Base-by-base conservation (phyloP, 2,113 vertebrate genomes). In the Neogobius melanostomus region DNA sequence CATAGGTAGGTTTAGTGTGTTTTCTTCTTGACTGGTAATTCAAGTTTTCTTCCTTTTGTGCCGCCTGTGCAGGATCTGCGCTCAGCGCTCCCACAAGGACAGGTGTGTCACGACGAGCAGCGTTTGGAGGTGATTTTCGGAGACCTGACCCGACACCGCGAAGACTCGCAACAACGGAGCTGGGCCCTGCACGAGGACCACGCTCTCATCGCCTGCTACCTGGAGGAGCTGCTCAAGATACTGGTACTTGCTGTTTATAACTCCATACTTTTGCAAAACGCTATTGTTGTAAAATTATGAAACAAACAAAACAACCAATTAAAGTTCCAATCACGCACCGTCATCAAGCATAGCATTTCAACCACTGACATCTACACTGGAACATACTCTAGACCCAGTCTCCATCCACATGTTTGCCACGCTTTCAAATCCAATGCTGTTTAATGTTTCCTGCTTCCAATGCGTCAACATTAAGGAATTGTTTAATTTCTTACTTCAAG, bases 161-260 rank as follows among this genome's bases (percentile, higher is more conserved):
- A 98, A 0, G 98, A 99, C 1, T 94, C 98, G 2, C 97, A 99
- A 91, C 98, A 99, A 90, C 95, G 97, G 8, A 98, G 98, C 91
- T 93, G 93, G 93, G 93, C 93, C 0, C 89, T 94, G 9, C 89
- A 94, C 0, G 93, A 94, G 61, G 93, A 94, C 76, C 90, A 91
- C 12, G 81, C 88, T 7, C 90, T 94, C 46, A 93, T 94, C 46
- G 82, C 92, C 14, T 92, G 92, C 66, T 93, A 93, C 82, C 86
- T 94, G 21, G 91, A 94, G 76, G 92, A 94, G 78, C 83, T 94
- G 56, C 94, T 99, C 70, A 95, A 95, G 75, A 99, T 99, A 74
- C 92, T 99, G 96, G 98, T 99, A 90, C 64, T 88, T 42, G 10
- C 6, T 3, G 7, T 11, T 8, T 47, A 8, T 47, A 57, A 57